phyloP scores from a whole-genome alignment of 1,140 invertebrate genomes.

The Procambarus clarkii region DNA sequence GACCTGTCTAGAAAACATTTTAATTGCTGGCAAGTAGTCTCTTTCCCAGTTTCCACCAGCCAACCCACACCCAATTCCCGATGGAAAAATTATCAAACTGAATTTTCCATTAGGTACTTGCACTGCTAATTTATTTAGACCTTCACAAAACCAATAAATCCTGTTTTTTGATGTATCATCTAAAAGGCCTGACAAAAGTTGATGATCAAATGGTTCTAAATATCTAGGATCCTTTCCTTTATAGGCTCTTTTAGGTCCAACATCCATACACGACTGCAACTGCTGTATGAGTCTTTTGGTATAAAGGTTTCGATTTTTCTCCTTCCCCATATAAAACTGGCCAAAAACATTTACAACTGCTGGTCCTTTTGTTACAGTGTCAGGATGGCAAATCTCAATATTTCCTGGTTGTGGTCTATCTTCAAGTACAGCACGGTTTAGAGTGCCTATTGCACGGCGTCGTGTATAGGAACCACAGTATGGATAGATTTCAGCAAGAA shows the following conservation, averaged over 20 bases:
- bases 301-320: background rate
- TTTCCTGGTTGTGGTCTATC: constrained; percentile 31
- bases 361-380: background rate
- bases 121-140: background rate
- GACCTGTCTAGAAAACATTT: background rate
- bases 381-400: constrained; percentile 17
- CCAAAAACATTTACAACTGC: constrained; percentile 35
- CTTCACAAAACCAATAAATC: constrained; percentile 24
- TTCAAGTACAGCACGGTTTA: background rate
- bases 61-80: constrained; percentile 18
- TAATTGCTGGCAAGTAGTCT: constrained; percentile 34
- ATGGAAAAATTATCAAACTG: constrained; percentile 21
- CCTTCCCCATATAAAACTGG: constrained; percentile 46
- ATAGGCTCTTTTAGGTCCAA: background rate
- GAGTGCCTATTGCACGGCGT: background rate
- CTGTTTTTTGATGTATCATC: constrained; percentile 13
- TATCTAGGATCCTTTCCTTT: background rate
- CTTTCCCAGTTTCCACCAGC: constrained; percentile 44
- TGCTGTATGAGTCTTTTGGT: background rate
- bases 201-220: background rate
- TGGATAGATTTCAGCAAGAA: constrained; percentile 26
- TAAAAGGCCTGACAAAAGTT: constrained; percentile 6
- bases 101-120: background rate
- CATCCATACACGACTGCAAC: background rate
- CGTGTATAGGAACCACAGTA: constrained; percentile 20